Percentiles rank a stretch among this genome's conserved stretches.
These are phyloP conservation scores for Bombus soroeensis DNA, from an alignment of 1,140 invertebrate species.

Conservation along the genomic window DNA sequence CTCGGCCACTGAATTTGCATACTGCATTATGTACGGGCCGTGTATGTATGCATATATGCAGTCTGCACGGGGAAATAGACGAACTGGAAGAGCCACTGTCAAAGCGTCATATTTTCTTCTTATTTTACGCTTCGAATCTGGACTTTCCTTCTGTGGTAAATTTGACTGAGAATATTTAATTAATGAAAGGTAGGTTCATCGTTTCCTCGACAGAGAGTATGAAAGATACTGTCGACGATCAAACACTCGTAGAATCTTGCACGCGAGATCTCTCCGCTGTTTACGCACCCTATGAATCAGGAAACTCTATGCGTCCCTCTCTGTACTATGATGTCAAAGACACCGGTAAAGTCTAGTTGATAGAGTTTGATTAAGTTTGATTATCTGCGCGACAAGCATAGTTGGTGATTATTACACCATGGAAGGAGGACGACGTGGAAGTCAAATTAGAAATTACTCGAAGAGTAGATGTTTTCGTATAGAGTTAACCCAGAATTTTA, in stretches of 20 bases:
- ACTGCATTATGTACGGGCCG: constrained; percentile 43
- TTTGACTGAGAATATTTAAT: constrained; percentile 18
- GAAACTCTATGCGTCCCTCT: background rate
- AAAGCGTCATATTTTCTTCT: background rate
- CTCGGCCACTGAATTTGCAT: constrained; percentile 51
- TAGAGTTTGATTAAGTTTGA: background rate
- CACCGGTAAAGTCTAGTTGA: background rate
- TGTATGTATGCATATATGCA: constrained; percentile 21
- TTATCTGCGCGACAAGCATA: background rate
- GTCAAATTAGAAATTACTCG: too few relatives aligned
- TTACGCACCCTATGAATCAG: background rate
- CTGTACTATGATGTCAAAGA: too few relatives aligned
- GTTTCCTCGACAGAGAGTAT: background rate
- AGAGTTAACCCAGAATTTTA: too few relatives aligned
- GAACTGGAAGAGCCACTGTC: background rate
- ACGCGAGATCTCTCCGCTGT: background rate
- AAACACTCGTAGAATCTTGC: background rate
- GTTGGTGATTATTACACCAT: background rate
- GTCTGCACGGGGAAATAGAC: constrained; percentile 3
- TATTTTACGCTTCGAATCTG: background rate
- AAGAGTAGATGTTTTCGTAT: too few relatives aligned
- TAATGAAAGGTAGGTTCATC: background rate
- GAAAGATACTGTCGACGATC: background rate
- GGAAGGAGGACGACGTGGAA: too few relatives aligned
- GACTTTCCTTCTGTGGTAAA: background rate